Percentiles rank a stretch among this genome's conserved stretches.
phyloP scores from a whole-genome alignment of 2,888 invertebrate species.

The Poecilobothrus nobilitatus region DNA sequence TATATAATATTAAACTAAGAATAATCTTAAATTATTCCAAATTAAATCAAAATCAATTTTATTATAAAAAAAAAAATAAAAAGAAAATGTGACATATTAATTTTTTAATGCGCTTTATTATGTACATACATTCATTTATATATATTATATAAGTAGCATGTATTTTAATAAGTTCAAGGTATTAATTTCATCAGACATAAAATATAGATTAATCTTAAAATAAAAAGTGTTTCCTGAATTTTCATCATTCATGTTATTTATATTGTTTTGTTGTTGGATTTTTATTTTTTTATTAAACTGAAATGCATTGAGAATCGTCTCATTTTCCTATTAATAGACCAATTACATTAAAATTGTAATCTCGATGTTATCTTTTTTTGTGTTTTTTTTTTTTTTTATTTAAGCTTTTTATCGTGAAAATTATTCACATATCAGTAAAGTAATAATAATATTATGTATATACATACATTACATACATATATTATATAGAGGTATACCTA shows the following conservation, averaged over 20 bases:
- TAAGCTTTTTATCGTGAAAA: not conserved
- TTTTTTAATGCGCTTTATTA: no score
- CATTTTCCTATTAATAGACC: conserved; percentile 3
- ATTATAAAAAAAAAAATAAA: no score
- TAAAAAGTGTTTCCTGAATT: no score
- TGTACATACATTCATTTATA: no score
- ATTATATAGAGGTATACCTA: no score
- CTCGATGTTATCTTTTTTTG: not conserved
- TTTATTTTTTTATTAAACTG: not conserved
- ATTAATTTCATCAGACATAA: not conserved
- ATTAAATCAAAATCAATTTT: no score
- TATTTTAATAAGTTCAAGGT: not conserved
- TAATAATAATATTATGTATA: no score
- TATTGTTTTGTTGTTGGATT: no score
- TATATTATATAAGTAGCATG: not conserved
- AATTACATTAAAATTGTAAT: not conserved
- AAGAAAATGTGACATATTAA: no score
- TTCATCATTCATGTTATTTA: no score
- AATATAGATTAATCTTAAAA: not conserved
- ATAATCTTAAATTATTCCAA: no score
- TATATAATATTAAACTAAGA: no score
- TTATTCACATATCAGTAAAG: not conserved
- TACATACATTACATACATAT: not conserved
- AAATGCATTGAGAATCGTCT: not conserved
- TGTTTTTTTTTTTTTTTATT: not conserved